Percentiles rank a stretch among this genome's conserved stretches.
phyloP scores from a whole-genome alignment of 1,140 invertebrate genomes.

The Metopolophium dirhodum region DNA sequence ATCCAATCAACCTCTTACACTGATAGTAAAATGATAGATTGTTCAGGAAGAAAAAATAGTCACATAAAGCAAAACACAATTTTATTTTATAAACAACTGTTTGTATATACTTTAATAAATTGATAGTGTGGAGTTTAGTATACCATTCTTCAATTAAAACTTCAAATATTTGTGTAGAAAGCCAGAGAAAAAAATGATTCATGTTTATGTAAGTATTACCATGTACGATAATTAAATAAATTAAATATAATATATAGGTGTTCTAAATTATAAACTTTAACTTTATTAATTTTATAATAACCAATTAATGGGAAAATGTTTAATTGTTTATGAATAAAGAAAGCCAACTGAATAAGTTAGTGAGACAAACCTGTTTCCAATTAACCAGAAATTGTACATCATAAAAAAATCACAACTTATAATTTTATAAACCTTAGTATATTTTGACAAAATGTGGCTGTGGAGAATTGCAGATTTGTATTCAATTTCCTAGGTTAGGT shows the following conservation, averaged over 20 bases:
- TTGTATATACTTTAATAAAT: neutral
- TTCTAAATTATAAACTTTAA: neutral
- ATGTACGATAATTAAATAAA: neutral
- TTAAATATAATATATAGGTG: neutral
- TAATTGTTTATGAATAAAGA: neutral
- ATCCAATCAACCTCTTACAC: neutral
- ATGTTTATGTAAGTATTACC: neutral
- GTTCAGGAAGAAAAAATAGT: neutral
- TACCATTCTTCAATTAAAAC: neutral
- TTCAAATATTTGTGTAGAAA: neutral
- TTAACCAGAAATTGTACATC: neutral
- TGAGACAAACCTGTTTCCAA: neutral
- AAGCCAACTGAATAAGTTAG: neutral
- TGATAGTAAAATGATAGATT: neutral
- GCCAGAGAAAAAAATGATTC: neutral
- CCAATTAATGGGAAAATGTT: neutral
- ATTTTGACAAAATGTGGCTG: neutral
- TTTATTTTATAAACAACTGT: too few relatives aligned
- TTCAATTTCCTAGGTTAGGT: neutral
- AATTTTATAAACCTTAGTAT: neutral
- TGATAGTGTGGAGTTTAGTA: neutral
- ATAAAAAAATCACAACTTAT: neutral
- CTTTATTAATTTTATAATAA: neutral
- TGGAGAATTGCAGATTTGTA: neutral
- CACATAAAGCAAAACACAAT: neutral